phyloP scores from a whole-genome alignment of 2,113 vertebrate genomes.

The Hypomesus transpacificus region DNA sequence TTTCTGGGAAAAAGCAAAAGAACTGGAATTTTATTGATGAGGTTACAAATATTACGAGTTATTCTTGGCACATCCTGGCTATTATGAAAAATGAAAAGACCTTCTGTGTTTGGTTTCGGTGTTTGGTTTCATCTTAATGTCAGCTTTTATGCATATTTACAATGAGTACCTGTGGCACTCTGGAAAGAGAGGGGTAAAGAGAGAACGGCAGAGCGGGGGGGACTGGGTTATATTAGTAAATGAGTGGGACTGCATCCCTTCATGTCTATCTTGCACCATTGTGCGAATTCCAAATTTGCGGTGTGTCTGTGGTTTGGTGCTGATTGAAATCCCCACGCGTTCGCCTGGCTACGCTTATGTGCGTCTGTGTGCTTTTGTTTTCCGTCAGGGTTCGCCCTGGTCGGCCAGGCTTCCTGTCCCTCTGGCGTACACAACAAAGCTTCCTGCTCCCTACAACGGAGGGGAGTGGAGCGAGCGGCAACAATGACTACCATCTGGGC shows the following conservation, averaged over 20 bases:
- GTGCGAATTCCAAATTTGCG: no score
- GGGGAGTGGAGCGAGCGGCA: conserved; percentile 59
- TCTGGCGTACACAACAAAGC: conserved; percentile 67
- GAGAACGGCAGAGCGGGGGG: no score
- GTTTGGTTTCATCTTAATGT: no score
- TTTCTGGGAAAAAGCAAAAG: conserved; percentile 57
- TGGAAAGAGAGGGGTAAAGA: no score
- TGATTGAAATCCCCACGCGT: no score
- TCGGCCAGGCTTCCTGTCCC: conserved; percentile 66
- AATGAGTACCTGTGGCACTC: no score
- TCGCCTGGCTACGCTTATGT: neutral
- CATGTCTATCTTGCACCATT: no score
- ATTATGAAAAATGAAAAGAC: conserved; percentile 30
- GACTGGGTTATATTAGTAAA: no score
- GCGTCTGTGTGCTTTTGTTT: conserved; percentile 23
- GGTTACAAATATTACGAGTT: conserved; percentile 35
- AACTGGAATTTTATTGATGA: conserved; percentile 44
- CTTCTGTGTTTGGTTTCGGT: no score
- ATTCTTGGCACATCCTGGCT: conserved; percentile 35
- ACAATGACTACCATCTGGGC: conserved; percentile 76
- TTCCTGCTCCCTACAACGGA: conserved; percentile 65
- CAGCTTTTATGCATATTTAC: no score
- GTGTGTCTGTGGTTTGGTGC: no score
- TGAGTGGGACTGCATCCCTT: no score
- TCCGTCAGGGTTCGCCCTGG: conserved; percentile 56